phyloP scores from a whole-genome alignment of 2,797 vertebrate species.

The Gymnodraco acuticeps region DNA sequence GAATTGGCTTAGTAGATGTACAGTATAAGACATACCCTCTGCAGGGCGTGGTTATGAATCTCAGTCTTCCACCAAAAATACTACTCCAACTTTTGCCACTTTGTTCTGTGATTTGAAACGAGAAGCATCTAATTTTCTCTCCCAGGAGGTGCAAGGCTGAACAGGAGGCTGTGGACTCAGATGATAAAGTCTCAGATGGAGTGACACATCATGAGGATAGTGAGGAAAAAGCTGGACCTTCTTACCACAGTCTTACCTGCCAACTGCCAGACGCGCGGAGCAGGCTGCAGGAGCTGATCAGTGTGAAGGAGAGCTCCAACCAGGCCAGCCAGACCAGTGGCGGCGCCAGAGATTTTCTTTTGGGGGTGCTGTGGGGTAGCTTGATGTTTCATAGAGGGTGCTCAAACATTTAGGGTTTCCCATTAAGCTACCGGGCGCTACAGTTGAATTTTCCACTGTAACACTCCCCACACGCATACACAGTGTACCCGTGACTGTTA shows the following conservation, averaged over 20 bases:
- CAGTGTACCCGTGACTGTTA: no score
- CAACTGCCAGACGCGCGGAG: conserved; percentile 75
- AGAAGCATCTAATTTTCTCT: not conserved
- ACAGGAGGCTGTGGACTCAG: conserved; percentile 91
- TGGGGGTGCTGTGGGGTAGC: no score
- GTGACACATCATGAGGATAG: no score
- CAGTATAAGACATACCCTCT: not conserved
- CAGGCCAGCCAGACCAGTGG: conserved; percentile 82
- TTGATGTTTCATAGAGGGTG: no score
- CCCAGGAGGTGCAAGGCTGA: conserved; percentile 88
- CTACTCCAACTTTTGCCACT: not conserved
- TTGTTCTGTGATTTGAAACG: not conserved
- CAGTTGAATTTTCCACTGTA: no score
- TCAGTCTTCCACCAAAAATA: not conserved
- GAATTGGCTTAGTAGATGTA: not conserved
- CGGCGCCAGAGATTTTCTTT: no score
- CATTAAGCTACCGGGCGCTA: no score
- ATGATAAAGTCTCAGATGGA: conserved; percentile 77
- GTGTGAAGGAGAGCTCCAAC: conserved; percentile 82
- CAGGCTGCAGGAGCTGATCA: conserved; percentile 76
- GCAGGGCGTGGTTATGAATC: not conserved
- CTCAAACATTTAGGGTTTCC: no score
- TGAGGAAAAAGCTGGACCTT: conserved; percentile 72
- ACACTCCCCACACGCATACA: no score
- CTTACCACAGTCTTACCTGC: conserved; percentile 79